Base-by-base conservation (phyloP, 2,797 vertebrate species). In the Leptodactylus fallax region DNA sequence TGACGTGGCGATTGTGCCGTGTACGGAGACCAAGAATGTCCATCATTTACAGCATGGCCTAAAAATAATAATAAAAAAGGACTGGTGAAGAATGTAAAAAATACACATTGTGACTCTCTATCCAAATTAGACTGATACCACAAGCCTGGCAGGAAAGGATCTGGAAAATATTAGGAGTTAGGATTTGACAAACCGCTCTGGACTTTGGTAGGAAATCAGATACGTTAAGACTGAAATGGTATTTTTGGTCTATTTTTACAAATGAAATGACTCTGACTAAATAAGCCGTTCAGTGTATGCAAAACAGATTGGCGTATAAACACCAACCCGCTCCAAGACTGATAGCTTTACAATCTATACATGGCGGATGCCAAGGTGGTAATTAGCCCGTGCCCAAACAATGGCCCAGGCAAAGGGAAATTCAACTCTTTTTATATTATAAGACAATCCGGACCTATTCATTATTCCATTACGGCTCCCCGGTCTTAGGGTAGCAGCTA, bases 151-250 rank as follows among this genome's bases (percentile, higher is more conserved):
- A 89, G 60, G 61, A 90, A 56, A 25, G 60, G 27, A 82, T 92
- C 90, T 92, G 91, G 91, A 93, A 92, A 61, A 82, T 78, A 90
- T 92, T 91, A 91, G 90, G 89, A 25, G 67, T 60, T 63, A 86
- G 88, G 79, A 91, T 90, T 83, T 88, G 89, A 91, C 88, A 83
- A 89, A 89, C 88, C 88, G 61, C 88, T 47, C 61, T 71, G 88
- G 79, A 86, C 88, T 55, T 72, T 89, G 88, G 71, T 83, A 69
- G 76, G 88, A 83, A 89, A 86, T 79, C 12, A 86, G 85, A 89
- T 83, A 83, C 79, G 83, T 82, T 82, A 82, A 53, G 65, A 65
- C 67, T 72, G 88, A 86, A 83, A 89, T 69, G 51, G 79, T 65
- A 86, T 86, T 86, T 89, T 85, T 56, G 69, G 67, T 67, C 71